These are phyloP conservation scores for Setophaga kirtlandii DNA, from an alignment of 2,113 vertebrate species.

Conservation along the genomic window DNA sequence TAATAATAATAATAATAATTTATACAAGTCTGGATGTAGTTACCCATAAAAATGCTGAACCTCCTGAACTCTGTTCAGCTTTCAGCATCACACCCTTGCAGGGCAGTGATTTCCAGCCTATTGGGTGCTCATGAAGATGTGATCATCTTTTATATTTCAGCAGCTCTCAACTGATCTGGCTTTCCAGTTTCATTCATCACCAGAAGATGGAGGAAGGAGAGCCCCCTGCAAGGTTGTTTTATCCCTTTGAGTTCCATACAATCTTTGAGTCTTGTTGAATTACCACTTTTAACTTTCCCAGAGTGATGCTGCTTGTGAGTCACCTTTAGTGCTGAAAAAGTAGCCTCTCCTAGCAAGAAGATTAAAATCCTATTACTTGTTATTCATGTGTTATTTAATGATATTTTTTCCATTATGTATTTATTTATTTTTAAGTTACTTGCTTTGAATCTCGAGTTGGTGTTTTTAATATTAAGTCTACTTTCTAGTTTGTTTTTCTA, in stretches of 20 bases:
- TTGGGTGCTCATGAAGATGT: background rate
- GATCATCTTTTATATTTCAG: background rate
- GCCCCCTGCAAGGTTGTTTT: background rate
- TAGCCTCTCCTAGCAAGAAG: slow-evolving; percentile 35
- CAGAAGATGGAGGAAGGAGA: background rate
- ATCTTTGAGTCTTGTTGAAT: background rate
- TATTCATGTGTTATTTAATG: slow-evolving; percentile 68
- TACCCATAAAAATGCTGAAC: background rate
- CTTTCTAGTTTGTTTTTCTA: slow-evolving; percentile 44
- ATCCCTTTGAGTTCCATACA: background rate
- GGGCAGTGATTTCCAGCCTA: background rate
- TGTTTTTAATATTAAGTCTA: slow-evolving; percentile 37
- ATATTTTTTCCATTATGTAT: slow-evolving; percentile 59
- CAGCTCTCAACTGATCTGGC: background rate
- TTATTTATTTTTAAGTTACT: slow-evolving; percentile 66
- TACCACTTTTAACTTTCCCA: background rate
- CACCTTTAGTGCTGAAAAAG: slow-evolving; percentile 49
- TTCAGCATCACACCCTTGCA: accelerated
- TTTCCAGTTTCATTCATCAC: background rate
- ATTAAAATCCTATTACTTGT: slow-evolving; percentile 64
- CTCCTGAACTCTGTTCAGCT: background rate
- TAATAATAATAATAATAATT: background rate
- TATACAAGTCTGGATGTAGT: background rate
- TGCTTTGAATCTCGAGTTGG: slow-evolving; percentile 17
- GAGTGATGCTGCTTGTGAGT: slow-evolving; percentile 41